These are phyloP conservation scores for Gambusia holbrooki DNA, from an alignment of 2,113 vertebrate species.

Conservation along the genomic window DNA sequence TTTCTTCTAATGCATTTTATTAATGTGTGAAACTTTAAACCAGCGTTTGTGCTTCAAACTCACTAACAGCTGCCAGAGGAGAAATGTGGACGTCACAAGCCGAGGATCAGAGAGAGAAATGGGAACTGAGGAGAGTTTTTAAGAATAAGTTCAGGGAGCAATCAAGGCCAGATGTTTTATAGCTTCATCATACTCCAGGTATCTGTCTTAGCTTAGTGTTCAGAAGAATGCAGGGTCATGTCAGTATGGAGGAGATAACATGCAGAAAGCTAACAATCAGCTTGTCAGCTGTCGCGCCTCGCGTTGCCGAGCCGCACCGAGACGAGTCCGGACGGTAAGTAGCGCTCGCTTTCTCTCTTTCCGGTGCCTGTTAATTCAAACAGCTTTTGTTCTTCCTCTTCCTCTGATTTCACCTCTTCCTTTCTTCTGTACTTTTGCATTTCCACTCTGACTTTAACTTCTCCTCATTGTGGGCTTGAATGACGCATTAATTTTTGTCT, in stretches of 20 bases:
- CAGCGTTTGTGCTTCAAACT: constrained; percentile 96
- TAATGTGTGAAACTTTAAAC: constrained; percentile 87
- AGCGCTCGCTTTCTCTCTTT: constrained; percentile 81
- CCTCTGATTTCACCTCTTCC: neutral
- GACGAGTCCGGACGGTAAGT: constrained; percentile 89
- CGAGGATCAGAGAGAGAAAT: constrained; percentile 45
- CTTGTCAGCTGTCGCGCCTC: constrained; percentile 92
- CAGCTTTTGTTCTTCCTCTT: constrained; percentile 1
- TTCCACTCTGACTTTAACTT: neutral
- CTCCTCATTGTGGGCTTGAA: neutral
- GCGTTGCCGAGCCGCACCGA: constrained; percentile 87
- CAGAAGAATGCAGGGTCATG: constrained; percentile 16
- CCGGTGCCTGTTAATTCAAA: constrained; percentile 52
- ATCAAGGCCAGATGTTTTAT: neutral
- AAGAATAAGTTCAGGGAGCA: rapidly evolving
- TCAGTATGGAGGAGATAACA: constrained; percentile 79
- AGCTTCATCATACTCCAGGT: neutral
- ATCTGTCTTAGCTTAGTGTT: neutral
- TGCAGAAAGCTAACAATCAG: constrained; percentile 94
- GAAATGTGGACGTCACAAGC: constrained; percentile 55
- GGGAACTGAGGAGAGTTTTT: constrained; percentile 19
- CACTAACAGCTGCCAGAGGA: constrained; percentile 91
- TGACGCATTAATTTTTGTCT: neutral
- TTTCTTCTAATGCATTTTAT: constrained; percentile 79
- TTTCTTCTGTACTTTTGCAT: neutral